phyloP scores from a whole-genome alignment of 2,888 invertebrate species.

The Ptychoptera contaminata region DNA sequence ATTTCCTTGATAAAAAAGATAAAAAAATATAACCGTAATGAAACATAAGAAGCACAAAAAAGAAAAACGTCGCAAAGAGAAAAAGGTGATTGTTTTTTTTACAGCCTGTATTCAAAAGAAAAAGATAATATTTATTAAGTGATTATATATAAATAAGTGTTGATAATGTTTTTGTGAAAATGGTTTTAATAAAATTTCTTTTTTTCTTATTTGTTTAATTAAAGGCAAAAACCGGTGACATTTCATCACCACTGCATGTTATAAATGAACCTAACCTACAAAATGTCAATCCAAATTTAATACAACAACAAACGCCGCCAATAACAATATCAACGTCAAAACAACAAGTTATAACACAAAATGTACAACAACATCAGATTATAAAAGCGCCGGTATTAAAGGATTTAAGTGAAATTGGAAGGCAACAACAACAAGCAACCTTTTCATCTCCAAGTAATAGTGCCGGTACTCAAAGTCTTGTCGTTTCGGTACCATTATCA shows the following conservation, averaged over 20 bases:
- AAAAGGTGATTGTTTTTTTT: slow-evolving; percentile 1
- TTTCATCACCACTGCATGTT: background rate
- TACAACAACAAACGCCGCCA: slow-evolving; percentile 8
- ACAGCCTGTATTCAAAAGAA: too few species aligned
- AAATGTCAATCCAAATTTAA: slow-evolving; percentile 16
- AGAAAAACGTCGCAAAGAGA: slow-evolving; percentile 4
- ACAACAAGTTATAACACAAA: background rate
- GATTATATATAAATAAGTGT: too few species aligned
- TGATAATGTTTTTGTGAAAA: background rate
- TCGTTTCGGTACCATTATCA: slow-evolving; percentile 46
- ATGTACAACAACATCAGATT: slow-evolving; percentile 2
- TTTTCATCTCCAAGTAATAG: slow-evolving; percentile 1
- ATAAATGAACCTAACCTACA: slow-evolving; percentile 16
- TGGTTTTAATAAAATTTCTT: background rate
- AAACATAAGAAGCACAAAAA: slow-evolving; percentile 7
- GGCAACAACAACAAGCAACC: slow-evolving; percentile 6
- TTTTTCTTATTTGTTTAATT: background rate
- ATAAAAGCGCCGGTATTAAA: slow-evolving; percentile 9
- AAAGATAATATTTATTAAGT: too few species aligned
- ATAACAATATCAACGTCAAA: background rate
- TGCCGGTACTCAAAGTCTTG: slow-evolving; percentile 35
- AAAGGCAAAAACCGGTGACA: slow-evolving; percentile 1
- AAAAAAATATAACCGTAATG: too few species aligned
- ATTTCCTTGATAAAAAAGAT: too few species aligned
- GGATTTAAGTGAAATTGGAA: slow-evolving; percentile 9